Evolutionary conservation across 2,888 invertebrate genomes (phyloP), one percentile per base, ranked within the genome.

Genomic region (Nesidiocoris tenuis): DNA sequence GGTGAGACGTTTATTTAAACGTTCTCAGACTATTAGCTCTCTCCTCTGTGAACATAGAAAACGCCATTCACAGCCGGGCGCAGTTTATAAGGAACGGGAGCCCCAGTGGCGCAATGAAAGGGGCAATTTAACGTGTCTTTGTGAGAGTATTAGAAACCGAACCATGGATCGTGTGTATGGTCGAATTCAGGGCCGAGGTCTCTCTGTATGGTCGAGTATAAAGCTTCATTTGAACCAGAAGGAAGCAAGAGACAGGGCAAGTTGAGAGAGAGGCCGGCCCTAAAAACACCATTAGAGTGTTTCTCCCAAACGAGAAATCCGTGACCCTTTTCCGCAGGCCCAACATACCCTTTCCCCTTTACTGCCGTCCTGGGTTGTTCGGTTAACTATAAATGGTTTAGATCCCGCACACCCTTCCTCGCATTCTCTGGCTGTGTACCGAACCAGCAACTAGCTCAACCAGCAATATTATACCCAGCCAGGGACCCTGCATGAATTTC

Each of bases 61-160:
- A 39, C 39, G 39, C 39, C 39, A 39, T 39, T 39, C 39, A 39
- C 39, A 39, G 5, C 12, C 39, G 3, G 12, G 5, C 39, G 56
- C 65, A 67, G 67, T 67, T 67, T 54, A 67, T 39, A 39, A 39
- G 39, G 12, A 39, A 39, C 12, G 39, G 39, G 39, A 39, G 39
- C 39, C 39, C 39, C 39, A 39, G 39, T 39, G 39, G 39, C 12
- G 56, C 39, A 1, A 70, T 70, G 25, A 59, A 17, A 70, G 25
- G 54, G 70, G 70, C 59, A 70, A 59, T 70, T 70, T 57, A 70
- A 70, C 59, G 57, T 70, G 70, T 70, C 70, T 70, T 70, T 70
- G 57, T 70, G 70, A 23, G 70, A 25, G 24, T 59, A 70, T 70
- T 70, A 70, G 70, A 59, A 39, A 39, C 39, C 39, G 12, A 7